These are phyloP conservation scores for Enteromius fasciolatus DNA, from an alignment of 2,797 vertebrate genomes.

Conservation along the genomic window DNA sequence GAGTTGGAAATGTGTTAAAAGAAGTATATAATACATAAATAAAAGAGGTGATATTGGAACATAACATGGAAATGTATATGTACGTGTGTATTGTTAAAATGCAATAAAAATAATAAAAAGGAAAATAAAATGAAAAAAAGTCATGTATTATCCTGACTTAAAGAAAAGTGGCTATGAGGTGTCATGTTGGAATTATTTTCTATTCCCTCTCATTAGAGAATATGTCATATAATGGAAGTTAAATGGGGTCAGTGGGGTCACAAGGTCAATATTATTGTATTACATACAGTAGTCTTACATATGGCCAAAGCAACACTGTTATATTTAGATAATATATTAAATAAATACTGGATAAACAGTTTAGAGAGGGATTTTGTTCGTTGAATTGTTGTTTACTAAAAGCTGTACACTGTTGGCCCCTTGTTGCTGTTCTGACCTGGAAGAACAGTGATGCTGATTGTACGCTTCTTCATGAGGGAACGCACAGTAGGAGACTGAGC, in stretches of 20 bases:
- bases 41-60: too few species aligned
- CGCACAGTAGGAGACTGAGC: slow-evolving; percentile 71
- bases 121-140: too few species aligned
- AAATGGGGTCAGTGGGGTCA: neutral
- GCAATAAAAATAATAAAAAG: too few species aligned
- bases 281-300: neutral
- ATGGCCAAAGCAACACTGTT: neutral
- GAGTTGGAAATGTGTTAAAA: too few species aligned
- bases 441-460: slow-evolving; percentile 74
- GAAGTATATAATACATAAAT: too few species aligned
- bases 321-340: neutral
- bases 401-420: neutral
- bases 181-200: too few species aligned
- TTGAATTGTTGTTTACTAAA: neutral
- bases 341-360: neutral
- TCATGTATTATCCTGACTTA: too few species aligned
- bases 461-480: slow-evolving; percentile 70
- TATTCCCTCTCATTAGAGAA: neutral
- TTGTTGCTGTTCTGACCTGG: slow-evolving; percentile 66
- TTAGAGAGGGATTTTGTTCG: too few species aligned
- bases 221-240: neutral
- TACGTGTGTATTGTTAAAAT: too few species aligned
- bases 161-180: neutral
- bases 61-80: too few species aligned
- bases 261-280: neutral